Conservation (phyloP, 2,797 vertebrate genomes). For the Odontamblyopus rebecca region DNA sequence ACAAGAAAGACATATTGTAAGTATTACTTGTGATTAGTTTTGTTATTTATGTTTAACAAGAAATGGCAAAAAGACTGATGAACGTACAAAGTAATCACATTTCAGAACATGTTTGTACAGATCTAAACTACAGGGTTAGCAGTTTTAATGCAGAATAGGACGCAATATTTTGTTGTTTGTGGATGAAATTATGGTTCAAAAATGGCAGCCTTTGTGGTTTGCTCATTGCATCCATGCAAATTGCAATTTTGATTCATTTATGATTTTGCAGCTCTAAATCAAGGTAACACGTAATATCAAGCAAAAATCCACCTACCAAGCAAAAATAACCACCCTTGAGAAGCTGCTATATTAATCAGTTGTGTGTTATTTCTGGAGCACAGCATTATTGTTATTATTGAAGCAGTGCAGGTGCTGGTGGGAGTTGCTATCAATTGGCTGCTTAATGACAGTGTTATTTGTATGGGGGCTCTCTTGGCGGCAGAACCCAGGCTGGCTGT, state of each 20-base stretch:
- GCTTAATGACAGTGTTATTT: slow-evolving; percentile 76
- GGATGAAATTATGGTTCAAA: no score
- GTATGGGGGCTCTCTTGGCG: slow-evolving; percentile 58
- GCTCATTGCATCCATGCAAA: no score
- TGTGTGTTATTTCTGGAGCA: slow-evolving; percentile 47
- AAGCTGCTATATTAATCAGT: slow-evolving; percentile 47
- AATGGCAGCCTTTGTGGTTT: no score
- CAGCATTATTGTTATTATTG: slow-evolving; percentile 49
- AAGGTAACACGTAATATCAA: background rate
- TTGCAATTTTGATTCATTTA: no score
- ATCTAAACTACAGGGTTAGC: no score
- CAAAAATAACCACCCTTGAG: slow-evolving; percentile 24
- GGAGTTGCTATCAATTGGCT: slow-evolving; percentile 68
- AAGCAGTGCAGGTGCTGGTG: slow-evolving; percentile 71
- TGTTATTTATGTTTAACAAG: no score
- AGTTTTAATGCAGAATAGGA: no score
- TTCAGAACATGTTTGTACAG: no score
- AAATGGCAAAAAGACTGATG: background rate
- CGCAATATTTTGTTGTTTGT: no score
- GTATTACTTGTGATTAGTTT: slow-evolving; percentile 57
- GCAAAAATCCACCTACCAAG: background rate
- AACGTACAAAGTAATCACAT: no score
- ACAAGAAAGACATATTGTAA: slow-evolving; percentile 98
- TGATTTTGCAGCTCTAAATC: background rate
- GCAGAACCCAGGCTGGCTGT: slow-evolving; percentile 61